Evolutionary conservation across 2,888 invertebrate species (phyloP), one percentile per base, ranked within the genome.

Genomic region (Drosophila anomalipes): DNA sequence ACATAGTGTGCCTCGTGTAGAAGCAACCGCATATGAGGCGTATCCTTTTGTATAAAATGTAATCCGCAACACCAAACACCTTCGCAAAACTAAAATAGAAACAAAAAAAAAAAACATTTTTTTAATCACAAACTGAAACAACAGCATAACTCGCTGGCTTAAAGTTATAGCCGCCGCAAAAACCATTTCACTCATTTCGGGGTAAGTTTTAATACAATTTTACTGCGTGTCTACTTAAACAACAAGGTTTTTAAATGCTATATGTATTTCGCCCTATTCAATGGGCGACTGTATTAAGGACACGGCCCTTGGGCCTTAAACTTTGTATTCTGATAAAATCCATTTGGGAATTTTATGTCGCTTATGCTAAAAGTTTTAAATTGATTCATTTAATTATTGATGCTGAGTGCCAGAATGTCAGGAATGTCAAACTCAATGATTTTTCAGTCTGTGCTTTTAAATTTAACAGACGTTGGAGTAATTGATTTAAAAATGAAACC

Each of bases 331-430:
- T 37, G 41, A 59, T 52, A 53, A 54, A 68, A 63, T 67, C 39
- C 53, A 63, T 72, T 79, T 37, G 37, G 14, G 22, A 30, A 54
- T 35, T 28, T 57, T 32, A 10, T 51, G 62, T 56, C 47, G 26
- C 35, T 28, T 37, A 22, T 32, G 47, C 12, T 39, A 16, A 59
- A 81, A 75, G 47, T 75, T 84, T 84, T 60, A 75, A 75, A 83
- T 74, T 78, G 67, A 32, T 37, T 63, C 44, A 79, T 74, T 84
- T 74, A 81, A 75, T 86, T 79, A 73, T 70, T 69, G 54, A 52
- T 56, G 56, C 39, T 26, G 26, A 39, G n/a, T 56, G 32, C 19
- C n/a, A 22, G 28, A 70, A n/a, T 51, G 47, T 52, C 44, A 9
- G 35, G n/a, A 70, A n/a, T 51, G 47, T 54, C 44, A 9, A 16